Base-by-base conservation (phyloP, 2,888 invertebrate species). In the Notodromas monacha region DNA sequence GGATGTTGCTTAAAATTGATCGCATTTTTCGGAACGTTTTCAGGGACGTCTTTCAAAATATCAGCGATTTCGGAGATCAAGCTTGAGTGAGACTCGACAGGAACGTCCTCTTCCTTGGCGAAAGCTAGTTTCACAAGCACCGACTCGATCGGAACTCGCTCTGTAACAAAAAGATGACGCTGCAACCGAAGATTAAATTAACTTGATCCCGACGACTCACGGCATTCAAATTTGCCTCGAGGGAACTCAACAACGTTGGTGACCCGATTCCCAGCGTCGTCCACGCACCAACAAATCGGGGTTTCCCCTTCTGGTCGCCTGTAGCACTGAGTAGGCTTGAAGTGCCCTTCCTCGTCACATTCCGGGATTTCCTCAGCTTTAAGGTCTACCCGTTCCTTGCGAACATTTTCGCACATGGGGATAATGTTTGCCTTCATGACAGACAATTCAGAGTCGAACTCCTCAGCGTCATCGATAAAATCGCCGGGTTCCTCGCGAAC, bases 271-370 rank as follows among this genome's bases (percentile, higher is more conserved):
- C 68, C 68, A 2, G 72, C 72, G 34, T 72, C 72, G 46, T 76
- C 73, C 3, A 74, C 73, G 45, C 76, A 76, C 73, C 74, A 74
- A 45, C 74, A 74, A n/a, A 51, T 48, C 0, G 51, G 49, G 10
- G 31, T 30, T 2, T 36, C 33, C 15, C 37, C 38, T 10, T 33
- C 31, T 12, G 34, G 34, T 8, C 31, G 34, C 6, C 56, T 58
- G 13, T 62, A 61, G 42, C 74, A 74, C 42, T 74, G 74, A 1
- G 61, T 64, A 2, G 74, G 63, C 2, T 61, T 50, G 47, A 73
- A 74, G 37, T 62, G 58, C 0, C 69, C 37, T 3, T 31, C 28
- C 10, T 15, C 14, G 14, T 34, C 34, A 16, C 39, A 39, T 8
- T 31, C 29, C 8, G 39, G 39, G 12, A 31, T 16, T 26, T 30